These are phyloP conservation scores for Hippocampus zosterae DNA, from an alignment of 2,113 vertebrate genomes.

Conservation along the genomic window DNA sequence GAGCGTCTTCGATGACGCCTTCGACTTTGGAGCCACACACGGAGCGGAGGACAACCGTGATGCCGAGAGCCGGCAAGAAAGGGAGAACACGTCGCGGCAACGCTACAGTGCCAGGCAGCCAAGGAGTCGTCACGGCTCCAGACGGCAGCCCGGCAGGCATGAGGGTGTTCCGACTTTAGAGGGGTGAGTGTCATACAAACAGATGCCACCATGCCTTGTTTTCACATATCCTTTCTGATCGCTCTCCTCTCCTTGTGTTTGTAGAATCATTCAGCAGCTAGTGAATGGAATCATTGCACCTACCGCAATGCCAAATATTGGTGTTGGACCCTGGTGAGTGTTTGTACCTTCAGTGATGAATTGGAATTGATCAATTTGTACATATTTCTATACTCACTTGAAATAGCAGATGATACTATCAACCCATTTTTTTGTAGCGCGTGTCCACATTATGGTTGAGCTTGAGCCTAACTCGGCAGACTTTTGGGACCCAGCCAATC, in stretches of 20 bases:
- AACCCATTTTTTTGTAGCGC: background rate
- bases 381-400: background rate
- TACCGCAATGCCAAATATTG: conserved; percentile 89
- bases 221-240: background rate
- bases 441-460: background rate
- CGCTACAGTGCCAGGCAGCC: conserved; percentile 85
- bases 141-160: conserved; percentile 82
- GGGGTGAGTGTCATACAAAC: conserved; percentile 72
- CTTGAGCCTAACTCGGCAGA: background rate
- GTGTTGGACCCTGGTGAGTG: conserved; percentile 90
- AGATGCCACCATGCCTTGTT: background rate
- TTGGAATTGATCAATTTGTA: background rate
- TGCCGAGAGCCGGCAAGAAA: conserved; percentile 81
- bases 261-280: conserved; percentile 92
- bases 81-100: conserved; percentile 85
- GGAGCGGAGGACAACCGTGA: conserved; percentile 80
- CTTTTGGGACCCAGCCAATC: too few relatives aligned
- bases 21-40: conserved; percentile 79
- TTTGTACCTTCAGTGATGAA: background rate
- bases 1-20: conserved; percentile 87
- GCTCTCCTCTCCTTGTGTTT: conserved; percentile 2
- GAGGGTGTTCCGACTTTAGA: conserved; percentile 91
- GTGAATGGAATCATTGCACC: conserved; percentile 95
- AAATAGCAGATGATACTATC: background rate
- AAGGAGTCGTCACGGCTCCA: conserved; percentile 80